Evolutionary conservation across 2,888 invertebrate species (phyloP).

Genomic region (Agonum fuliginosum): DNA sequence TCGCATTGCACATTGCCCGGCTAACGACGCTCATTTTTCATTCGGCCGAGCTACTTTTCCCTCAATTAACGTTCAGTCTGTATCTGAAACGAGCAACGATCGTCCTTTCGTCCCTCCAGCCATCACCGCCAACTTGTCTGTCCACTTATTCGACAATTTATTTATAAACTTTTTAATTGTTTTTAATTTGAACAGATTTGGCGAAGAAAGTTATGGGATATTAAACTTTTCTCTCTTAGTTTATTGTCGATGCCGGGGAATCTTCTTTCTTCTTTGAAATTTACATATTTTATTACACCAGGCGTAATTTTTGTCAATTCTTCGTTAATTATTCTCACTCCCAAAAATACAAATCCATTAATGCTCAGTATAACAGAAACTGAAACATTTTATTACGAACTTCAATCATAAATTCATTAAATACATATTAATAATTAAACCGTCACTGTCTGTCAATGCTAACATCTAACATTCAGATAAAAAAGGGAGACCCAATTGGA

Average conservation of each 20-base stretch:
- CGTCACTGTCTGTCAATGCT: too few relatives aligned
- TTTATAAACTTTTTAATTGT: conserved; percentile 45
- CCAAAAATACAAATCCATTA: not conserved
- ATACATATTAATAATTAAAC: too few relatives aligned
- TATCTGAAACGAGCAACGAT: conserved; percentile 27
- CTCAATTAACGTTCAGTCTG: conserved; percentile 45
- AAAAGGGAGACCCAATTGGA: too few relatives aligned
- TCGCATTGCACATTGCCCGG: conserved; percentile 49
- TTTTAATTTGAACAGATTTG: conserved; percentile 38
- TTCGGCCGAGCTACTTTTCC: conserved; percentile 49
- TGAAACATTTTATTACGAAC: too few relatives aligned
- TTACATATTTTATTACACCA: conserved; percentile 29
- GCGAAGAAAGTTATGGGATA: conserved; percentile 20
- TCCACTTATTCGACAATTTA: conserved; percentile 40
- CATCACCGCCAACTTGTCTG: conserved; percentile 32
- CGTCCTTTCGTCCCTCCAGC: too few relatives aligned
- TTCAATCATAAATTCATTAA: too few relatives aligned
- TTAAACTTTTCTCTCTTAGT: conserved; percentile 25
- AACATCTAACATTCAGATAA: too few relatives aligned
- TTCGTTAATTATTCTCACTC: not conserved
- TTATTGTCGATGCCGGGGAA: not conserved
- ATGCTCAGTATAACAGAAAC: too few relatives aligned
- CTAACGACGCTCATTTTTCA: conserved; percentile 49
- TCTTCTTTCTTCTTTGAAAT: conserved; percentile 2
- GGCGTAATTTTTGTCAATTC: conserved; percentile 16